phyloP scores from a whole-genome alignment of 2,113 vertebrate genomes.

The Condylura cristata region DNA sequence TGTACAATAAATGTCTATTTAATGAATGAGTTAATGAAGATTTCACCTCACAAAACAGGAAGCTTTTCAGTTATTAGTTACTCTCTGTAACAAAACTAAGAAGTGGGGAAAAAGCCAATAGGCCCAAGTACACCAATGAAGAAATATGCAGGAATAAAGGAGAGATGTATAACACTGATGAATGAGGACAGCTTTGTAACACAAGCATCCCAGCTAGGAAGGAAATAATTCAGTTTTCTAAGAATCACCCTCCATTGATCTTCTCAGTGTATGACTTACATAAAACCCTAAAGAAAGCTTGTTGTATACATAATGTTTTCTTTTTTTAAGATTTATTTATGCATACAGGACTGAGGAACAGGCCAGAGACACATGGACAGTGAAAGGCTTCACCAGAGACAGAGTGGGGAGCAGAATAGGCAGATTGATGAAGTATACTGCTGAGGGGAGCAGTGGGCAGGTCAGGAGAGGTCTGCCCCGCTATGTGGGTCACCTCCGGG shows the following conservation, averaged over 20 bases:
- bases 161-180: not conserved
- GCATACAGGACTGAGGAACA: too few relatives aligned
- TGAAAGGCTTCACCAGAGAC: too few relatives aligned
- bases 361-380: too few relatives aligned
- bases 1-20: not conserved
- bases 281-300: not conserved
- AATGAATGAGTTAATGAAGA: not conserved
- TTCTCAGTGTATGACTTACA: not conserved
- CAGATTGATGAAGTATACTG: too few relatives aligned
- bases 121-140: not conserved
- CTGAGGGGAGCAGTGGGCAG: too few relatives aligned
- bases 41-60: not conserved
- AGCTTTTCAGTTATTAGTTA: not conserved
- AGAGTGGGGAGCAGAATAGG: too few relatives aligned
- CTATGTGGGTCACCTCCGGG: too few relatives aligned
- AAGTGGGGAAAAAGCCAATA: not conserved
- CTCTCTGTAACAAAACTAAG: not conserved
- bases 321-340: too few relatives aligned
- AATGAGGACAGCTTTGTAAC: not conserved
- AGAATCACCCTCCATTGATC: not conserved
- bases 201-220: not conserved
- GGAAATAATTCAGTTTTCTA: not conserved
- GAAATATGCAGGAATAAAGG: not conserved
- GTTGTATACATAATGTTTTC: too few relatives aligned
- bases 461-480: too few relatives aligned